Percentiles rank a stretch among this genome's conserved stretches.
phyloP scores from a whole-genome alignment of 2,888 invertebrate species.

The Amphipyra tragopoginis region DNA sequence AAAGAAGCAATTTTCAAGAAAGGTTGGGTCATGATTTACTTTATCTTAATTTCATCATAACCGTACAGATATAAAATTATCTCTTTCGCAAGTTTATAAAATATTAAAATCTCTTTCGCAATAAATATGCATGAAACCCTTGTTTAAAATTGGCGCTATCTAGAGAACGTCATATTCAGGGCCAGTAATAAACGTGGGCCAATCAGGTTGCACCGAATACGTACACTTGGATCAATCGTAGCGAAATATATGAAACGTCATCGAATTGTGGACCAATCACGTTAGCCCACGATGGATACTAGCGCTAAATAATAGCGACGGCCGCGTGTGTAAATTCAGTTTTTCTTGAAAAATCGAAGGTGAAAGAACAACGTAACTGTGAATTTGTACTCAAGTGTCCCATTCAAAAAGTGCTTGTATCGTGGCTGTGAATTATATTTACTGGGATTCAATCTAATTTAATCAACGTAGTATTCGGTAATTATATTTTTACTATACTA shows the following conservation, averaged over 20 bases:
- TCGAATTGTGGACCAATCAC: constrained; percentile 85
- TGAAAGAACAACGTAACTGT: constrained; percentile 68
- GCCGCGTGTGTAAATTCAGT: constrained; percentile 85
- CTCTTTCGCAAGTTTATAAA: constrained; percentile 16
- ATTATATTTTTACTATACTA: constrained; percentile 55
- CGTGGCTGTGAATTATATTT: constrained; percentile 75
- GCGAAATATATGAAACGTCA: constrained; percentile 79
- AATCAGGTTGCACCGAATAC: constrained; percentile 91
- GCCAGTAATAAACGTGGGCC: constrained; percentile 92
- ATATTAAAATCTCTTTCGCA: constrained; percentile 37
- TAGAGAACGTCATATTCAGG: constrained; percentile 58
- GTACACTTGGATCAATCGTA: constrained; percentile 83
- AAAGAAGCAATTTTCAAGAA: not conserved
- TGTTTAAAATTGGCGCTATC: constrained; percentile 79
- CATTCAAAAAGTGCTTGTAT: constrained; percentile 72
- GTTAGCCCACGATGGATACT: constrained; percentile 90
- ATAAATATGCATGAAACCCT: constrained; percentile 12
- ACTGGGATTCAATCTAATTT: constrained; percentile 57
- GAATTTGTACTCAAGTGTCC: constrained; percentile 71
- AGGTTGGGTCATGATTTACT: not conserved
- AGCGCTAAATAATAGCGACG: constrained; percentile 89
- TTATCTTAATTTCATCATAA: constrained; percentile 13
- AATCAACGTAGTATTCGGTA: constrained; percentile 67
- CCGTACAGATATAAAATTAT: constrained; percentile 1
- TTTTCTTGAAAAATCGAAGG: constrained; percentile 82